These are phyloP conservation scores for Caracal caracal DNA, from an alignment of 2,113 vertebrate species.

Conservation along the genomic window DNA sequence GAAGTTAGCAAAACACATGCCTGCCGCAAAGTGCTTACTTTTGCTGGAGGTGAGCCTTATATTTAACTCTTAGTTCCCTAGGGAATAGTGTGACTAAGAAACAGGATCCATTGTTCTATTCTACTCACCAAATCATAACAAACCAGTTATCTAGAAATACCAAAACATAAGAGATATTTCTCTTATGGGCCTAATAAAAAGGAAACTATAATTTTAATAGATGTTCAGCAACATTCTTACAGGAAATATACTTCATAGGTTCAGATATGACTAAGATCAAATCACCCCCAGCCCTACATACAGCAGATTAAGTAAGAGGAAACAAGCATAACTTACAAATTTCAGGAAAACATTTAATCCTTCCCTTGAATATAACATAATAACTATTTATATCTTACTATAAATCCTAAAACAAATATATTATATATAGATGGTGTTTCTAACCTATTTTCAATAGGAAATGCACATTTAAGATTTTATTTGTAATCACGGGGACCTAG, in stretches of 20 bases:
- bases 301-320: not conserved
- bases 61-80: not conserved
- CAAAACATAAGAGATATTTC: not conserved
- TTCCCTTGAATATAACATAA: not conserved
- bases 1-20: not conserved
- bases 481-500: not conserved
- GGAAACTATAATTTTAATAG: not conserved
- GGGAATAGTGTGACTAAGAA: not conserved
- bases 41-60: not conserved
- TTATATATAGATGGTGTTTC: not conserved
- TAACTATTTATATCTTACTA: not conserved
- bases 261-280: not conserved
- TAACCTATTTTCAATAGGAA: not conserved
- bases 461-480: not conserved
- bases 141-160: not conserved
- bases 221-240: not conserved
- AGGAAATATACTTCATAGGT: not conserved
- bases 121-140: not conserved
- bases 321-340: not conserved
- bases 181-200: not conserved
- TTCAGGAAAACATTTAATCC: not conserved
- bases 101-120: not conserved
- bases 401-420: not conserved
- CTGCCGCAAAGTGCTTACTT: not conserved
- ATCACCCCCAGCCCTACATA: not conserved